Base-by-base conservation (phyloP, 2,797 vertebrate species). In the Danio albolineatus region DNA sequence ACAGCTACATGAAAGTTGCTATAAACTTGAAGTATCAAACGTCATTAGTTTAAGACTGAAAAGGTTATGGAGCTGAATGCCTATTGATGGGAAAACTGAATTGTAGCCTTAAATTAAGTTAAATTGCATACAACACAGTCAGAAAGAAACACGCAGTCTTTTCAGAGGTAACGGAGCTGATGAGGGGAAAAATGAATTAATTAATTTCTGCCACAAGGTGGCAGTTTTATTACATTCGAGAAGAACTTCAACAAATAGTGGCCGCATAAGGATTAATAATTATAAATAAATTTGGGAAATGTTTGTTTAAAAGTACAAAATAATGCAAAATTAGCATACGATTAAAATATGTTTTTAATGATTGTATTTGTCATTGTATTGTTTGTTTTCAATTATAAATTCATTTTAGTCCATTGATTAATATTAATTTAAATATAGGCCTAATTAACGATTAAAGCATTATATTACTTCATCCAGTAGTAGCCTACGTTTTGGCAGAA, bases 141-240 rank as follows among this genome's bases (percentile, higher is more conserved):
- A 4, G 7, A 36, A 38, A 51, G 36, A 39, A 62, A 43, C 16
- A 19, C 12, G 10, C 3, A 66, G 2, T 13, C 2, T 39, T 13
- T 13, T n/a, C 6, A 0, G 0, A 39, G 6, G 46, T 10, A 28
- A 46, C 6, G 21, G 8, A 49, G 43, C 10, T 60, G 21, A 60
- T 12, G 17, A 56, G 7, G n/a, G 28, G 28, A 28, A n/a, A 1
- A 28, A 28, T 28, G 3, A 46, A 10, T 5, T 2, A n/a, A 46
- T 48, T 66, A 5, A 70, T 51, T 21, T 51, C 10, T 69, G 36
- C 76, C 76, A 61, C 76, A n/a, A 70, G 76, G 10, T 28, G 74
- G 74, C 39, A 12, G 5, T 10, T 39, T 28, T 28, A 2, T 48
- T 17, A 28, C 43, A 1, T 59, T 10, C 41, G 0, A 64, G 17